These are phyloP conservation scores for Leptopterna dolabrata DNA, from an alignment of 2,888 invertebrate species.

Conservation along the genomic window DNA sequence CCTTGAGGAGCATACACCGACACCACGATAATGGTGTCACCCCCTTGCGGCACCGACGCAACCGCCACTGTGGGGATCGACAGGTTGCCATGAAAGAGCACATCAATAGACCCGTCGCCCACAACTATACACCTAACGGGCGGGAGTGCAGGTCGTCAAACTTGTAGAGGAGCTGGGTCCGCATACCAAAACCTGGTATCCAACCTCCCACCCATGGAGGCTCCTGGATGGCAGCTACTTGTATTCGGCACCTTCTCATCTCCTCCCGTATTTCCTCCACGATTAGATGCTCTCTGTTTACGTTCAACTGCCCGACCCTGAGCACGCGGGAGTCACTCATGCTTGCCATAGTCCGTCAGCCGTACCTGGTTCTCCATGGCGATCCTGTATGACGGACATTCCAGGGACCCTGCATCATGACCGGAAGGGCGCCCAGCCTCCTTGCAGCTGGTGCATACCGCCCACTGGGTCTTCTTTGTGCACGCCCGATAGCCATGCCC, in stretches of 20 bases:
- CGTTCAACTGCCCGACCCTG: background rate
- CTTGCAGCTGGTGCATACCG: background rate
- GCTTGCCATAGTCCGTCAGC: background rate
- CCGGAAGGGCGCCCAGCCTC: background rate
- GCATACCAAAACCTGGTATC: background rate
- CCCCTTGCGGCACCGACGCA: background rate
- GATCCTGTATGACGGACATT: background rate
- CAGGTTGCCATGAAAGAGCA: background rate
- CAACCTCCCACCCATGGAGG: background rate
- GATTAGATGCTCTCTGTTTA: background rate
- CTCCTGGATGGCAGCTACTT: background rate
- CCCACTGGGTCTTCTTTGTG: background rate
- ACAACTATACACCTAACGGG: background rate
- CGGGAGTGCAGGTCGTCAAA: background rate
- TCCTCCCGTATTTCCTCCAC: background rate
- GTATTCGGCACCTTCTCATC: background rate
- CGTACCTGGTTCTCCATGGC: background rate
- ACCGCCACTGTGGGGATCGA: background rate
- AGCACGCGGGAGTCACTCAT: background rate
- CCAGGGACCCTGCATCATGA: no score
- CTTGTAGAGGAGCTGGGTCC: background rate
- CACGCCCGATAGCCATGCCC: background rate
- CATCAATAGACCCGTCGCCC: background rate
- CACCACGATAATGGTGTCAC: background rate
- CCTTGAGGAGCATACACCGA: background rate